Conservation (phyloP, 2,888 invertebrate genomes). For the Caenorhabditis panamensis region DNA sequence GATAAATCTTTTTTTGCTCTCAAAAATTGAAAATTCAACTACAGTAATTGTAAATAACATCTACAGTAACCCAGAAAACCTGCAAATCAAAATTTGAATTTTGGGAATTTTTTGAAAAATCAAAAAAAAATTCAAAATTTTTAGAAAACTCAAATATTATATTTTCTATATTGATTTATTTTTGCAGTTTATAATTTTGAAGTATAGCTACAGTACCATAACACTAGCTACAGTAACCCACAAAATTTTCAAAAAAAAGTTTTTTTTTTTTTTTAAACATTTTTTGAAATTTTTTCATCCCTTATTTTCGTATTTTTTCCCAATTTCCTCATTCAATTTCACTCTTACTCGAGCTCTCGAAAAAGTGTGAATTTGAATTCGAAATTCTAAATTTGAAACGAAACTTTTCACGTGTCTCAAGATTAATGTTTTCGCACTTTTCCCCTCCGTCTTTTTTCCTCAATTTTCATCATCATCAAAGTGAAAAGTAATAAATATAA, state of each 20-base stretch:
- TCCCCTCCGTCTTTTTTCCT: neutral
- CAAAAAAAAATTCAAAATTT: neutral
- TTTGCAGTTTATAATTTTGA: too few relatives aligned
- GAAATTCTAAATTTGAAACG: too few relatives aligned
- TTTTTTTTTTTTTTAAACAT: too few relatives aligned
- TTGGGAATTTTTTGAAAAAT: neutral
- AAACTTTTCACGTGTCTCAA: constrained; percentile 24
- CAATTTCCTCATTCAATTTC: constrained; percentile 2
- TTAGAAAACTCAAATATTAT: neutral
- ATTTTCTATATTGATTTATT: too few relatives aligned
- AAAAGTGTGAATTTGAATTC: neutral
- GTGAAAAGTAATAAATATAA: constrained; percentile 35
- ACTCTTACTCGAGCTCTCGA: neutral
- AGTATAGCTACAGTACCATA: too few relatives aligned
- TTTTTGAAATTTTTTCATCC: too few relatives aligned
- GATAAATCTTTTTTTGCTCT: neutral
- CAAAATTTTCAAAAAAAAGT: too few relatives aligned
- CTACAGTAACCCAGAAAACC: too few relatives aligned
- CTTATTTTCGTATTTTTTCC: neutral
- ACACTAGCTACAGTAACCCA: too few relatives aligned
- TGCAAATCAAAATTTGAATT: too few relatives aligned
- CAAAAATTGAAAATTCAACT: neutral
- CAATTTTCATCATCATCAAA: neutral
- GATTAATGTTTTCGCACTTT: constrained; percentile 29
- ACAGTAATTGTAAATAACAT: too few relatives aligned